phyloP scores from a whole-genome alignment of 2,888 invertebrate species.

The Oscheius sp. region DNA sequence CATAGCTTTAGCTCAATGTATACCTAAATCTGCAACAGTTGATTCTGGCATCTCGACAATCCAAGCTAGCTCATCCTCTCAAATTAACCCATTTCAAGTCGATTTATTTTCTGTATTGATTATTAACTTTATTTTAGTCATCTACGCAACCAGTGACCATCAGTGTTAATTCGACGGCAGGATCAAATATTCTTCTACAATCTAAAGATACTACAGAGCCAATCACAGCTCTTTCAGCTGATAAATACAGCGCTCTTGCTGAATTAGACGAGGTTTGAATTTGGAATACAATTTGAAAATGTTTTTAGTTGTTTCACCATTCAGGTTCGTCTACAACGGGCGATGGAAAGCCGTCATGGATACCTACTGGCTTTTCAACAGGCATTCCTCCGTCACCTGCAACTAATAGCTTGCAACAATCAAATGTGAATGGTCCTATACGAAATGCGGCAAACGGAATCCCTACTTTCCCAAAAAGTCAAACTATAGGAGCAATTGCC shows the following conservation, averaged over 20 bases:
- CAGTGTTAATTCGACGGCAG: background rate
- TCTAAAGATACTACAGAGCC: background rate
- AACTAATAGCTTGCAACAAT: background rate
- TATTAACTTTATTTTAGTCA: background rate
- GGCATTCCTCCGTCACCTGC: slow-evolving; percentile 23
- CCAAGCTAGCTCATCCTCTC: background rate
- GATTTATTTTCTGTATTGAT: background rate
- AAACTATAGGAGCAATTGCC: slow-evolving; percentile 28
- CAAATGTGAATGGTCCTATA: background rate
- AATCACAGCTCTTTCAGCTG: background rate
- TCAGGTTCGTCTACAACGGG: background rate
- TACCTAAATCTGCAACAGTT: slow-evolving; percentile 22
- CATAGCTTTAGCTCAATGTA: background rate
- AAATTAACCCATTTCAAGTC: slow-evolving; percentile 3
- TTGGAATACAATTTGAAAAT: background rate
- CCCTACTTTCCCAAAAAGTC: slow-evolving; percentile 26
- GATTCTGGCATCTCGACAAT: background rate
- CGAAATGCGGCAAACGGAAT: background rate
- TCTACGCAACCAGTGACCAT: background rate
- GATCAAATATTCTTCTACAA: background rate
- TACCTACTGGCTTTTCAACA: slow-evolving; percentile 33
- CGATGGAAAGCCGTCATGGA: slow-evolving; percentile 19
- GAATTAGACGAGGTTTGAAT: slow-evolving; percentile 37
- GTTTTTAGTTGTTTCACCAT: background rate
- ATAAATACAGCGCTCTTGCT: slow-evolving; percentile 43